These are phyloP conservation scores for Drosophila nebulosa DNA, from an alignment of 1,140 invertebrate genomes.

Conservation along the genomic window DNA sequence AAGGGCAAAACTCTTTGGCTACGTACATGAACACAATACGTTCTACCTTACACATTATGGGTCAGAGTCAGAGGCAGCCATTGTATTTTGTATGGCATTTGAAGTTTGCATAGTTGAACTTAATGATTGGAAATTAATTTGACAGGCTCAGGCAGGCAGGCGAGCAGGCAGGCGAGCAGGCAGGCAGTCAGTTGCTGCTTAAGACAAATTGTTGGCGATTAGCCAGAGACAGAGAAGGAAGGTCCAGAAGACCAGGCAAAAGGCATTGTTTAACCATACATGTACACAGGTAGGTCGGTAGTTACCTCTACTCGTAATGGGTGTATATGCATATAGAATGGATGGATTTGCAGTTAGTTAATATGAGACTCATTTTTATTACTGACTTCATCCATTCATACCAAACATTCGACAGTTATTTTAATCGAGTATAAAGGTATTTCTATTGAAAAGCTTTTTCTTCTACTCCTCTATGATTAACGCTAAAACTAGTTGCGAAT, in stretches of 20 bases:
- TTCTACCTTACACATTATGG: not conserved
- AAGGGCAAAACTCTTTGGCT: not conserved
- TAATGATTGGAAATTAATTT: slow-evolving; percentile 78
- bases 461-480: too few relatives aligned
- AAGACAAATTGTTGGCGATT: slow-evolving; percentile 68
- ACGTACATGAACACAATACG: slow-evolving; percentile 27
- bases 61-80: too few relatives aligned
- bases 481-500: too few relatives aligned
- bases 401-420: not conserved
- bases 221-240: too few relatives aligned
- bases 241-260: slow-evolving; percentile 18
- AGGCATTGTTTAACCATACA: slow-evolving; percentile 20
- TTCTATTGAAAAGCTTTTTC: too few relatives aligned
- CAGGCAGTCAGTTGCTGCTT: slow-evolving; percentile 33
- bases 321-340: not conserved
- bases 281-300: too few relatives aligned
- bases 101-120: slow-evolving; percentile 50
- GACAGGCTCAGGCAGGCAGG: slow-evolving; percentile 30
- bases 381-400: not conserved
- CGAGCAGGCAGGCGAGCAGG: too few relatives aligned
- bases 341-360: not conserved
- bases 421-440: not conserved
- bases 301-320: not conserved
- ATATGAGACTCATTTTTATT: not conserved
- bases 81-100: slow-evolving; percentile 12